Evolutionary conservation across 2,888 invertebrate genomes (phyloP), one percentile per base, ranked within the genome.

Genomic region (Drosophila parthenogenetica): DNA sequence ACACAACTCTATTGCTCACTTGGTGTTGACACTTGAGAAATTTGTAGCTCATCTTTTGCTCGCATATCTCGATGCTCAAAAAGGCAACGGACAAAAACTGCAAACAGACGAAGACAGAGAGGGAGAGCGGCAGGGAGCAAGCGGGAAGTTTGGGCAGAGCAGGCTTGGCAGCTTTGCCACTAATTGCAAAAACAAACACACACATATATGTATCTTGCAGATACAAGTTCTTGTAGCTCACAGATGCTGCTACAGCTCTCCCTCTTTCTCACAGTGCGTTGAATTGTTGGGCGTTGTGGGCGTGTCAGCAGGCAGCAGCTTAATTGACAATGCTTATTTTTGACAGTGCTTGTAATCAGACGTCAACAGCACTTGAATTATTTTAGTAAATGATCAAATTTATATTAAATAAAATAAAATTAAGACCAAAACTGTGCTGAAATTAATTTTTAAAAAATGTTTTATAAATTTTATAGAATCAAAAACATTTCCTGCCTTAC

Each of bases 1-100:
- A 62, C 46, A 58, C 66, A 62, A 32, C 43, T 39, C 66, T 68
- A 62, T 67, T 69, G 70, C 83, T 61, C 71, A 54, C 57, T 76
- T 88, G 87, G 91, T 91, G 92, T 92, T 91, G 91, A 91, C 92
- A 91, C 84, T 91, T 91, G 90, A 90, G 91, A 91, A 91, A 92
- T 92, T 92, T 92, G 91, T 91, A 87, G 91, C 85, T 91, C 90
- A 89, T 86, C 89, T 84, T 81, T 74, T 87, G 86, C 74, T 64
- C 69, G 79, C 85, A 74, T 85, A 87, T 84, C 89, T 85, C 78
- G 84, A 85, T 80, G 87, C 61, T 69, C 46, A 42, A 54, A 55
- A 53, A 51, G 80, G 61, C 55, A 59, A 55, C 70, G 63, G 83
- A 60, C 84, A 79, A 86, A 83, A 88, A 87, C 80, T 81, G 71